Evolutionary conservation across 2,797 vertebrate species (phyloP), one percentile per base, ranked within the genome.

Genomic region (Cynodonichthys magdalenae): DNA sequence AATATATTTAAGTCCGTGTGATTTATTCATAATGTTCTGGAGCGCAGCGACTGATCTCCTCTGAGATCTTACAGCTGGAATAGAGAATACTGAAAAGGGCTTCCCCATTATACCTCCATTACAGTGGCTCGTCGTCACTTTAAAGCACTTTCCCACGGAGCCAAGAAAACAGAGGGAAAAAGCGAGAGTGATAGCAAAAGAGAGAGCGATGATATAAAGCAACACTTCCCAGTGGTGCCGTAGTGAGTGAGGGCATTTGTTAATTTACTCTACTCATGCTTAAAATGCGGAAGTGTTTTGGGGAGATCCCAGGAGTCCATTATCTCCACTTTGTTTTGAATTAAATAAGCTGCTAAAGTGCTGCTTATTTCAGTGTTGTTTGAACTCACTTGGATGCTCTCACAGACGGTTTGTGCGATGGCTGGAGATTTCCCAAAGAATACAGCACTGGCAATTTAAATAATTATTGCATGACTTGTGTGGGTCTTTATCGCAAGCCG

Each of bases 301-400:
- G 77, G 90, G 90, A 90, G 83, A 90, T 93, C 93, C 88, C 91
- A 62, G 63, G 91, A 92, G 93, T 93, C 91, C 93, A 93, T 94
- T 94, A 94, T 92, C 90, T 90, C 88, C 88, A 91, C 91, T 94
- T 93, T 94, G 92, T 93, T 94, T 89, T 93, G 92, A 94, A 94
- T 94, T 93, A 93, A 94, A 93, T 94, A 93, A 93, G 92, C 87
- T 70, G 87, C 90, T 92, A 88, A 91, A 94, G 92, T 92, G 90
- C 91, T 90, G 90, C 90, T 93, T 92, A 92, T 92, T 93, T 89
- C 83, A 89, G 71, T 89, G 89, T 90, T 91, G 93, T 93, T 93
- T 92, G 90, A 94, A 93, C 88, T 93, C 83, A 85, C 89, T 59
- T 90, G 91, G 88, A 92, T 90, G 85, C 87, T 89, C 79, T 82